Evolutionary conservation across 2,797 vertebrate species (phyloP).

Genomic region (Falco berigora): DNA sequence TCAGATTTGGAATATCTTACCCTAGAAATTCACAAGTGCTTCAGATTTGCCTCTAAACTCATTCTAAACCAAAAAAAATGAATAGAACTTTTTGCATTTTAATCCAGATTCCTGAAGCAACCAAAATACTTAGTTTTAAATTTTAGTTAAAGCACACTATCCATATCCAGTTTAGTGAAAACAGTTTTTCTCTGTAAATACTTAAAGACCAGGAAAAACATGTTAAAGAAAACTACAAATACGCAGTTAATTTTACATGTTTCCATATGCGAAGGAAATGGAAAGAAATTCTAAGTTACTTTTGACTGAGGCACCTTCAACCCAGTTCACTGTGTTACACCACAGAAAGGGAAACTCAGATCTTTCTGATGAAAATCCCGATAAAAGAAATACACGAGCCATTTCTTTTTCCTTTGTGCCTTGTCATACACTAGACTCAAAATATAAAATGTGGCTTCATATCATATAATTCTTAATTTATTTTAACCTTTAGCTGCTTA

Average conservation of each 20-base stretch:
- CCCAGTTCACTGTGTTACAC: no score
- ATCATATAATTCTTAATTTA: not conserved
- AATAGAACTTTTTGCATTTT: not conserved
- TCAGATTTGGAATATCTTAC: not conserved
- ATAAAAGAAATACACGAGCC: rapidly evolving
- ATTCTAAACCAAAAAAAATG: not conserved
- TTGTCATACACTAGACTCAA: not conserved
- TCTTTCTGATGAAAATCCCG: not conserved
- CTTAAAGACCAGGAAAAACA: not conserved
- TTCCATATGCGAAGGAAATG: rapidly evolving
- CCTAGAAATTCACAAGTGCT: not conserved
- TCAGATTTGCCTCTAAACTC: not conserved
- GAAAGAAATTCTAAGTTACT: not conserved
- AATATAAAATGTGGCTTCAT: not conserved
- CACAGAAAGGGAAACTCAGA: not conserved
- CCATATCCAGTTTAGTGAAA: not conserved
- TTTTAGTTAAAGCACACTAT: not conserved
- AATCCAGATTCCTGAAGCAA: not conserved
- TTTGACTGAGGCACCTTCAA: not conserved
- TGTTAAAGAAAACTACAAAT: not conserved
- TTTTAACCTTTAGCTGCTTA: not conserved
- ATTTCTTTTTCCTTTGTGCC: not conserved
- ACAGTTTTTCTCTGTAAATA: not conserved
- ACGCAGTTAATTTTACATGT: not conserved
- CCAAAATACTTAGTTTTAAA: not conserved